Evolutionary conservation across 2,888 invertebrate species (phyloP).

Genomic region (Himalopsyche japonica): DNA sequence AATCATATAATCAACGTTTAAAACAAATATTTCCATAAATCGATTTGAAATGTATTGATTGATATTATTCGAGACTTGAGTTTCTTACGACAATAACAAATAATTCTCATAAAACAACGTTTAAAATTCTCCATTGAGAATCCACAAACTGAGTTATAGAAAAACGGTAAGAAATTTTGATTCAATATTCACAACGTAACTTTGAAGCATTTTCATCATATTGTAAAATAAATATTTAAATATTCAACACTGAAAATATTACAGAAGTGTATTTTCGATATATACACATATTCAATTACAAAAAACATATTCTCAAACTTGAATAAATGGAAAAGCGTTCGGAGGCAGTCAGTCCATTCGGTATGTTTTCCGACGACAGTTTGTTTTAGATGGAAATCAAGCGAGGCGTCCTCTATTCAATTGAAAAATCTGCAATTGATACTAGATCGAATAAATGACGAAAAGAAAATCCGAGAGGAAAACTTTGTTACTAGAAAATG

Average conservation of each 20-base stretch:
- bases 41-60: too few relatives aligned
- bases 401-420: constrained; percentile 16
- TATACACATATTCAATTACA: not conserved
- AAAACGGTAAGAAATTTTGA: too few relatives aligned
- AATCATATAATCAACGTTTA: too few relatives aligned
- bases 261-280: not conserved
- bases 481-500: constrained; percentile 22
- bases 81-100: too few relatives aligned
- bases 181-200: too few relatives aligned
- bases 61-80: too few relatives aligned
- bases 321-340: not conserved
- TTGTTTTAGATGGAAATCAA: not conserved
- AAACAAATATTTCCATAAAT: too few relatives aligned
- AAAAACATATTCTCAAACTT: not conserved
- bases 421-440: constrained; percentile 29
- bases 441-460: constrained; percentile 12
- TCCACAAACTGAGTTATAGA: too few relatives aligned
- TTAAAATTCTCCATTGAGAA: too few relatives aligned
- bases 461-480: constrained; percentile 11
- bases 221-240: not conserved
- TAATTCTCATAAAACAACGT: too few relatives aligned
- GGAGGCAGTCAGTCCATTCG: not conserved
- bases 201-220: not conserved
- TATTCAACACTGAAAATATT: not conserved
- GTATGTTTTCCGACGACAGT: not conserved